Base-by-base conservation (phyloP, 2,888 invertebrate genomes). In the Drosophila prostipennis region DNA sequence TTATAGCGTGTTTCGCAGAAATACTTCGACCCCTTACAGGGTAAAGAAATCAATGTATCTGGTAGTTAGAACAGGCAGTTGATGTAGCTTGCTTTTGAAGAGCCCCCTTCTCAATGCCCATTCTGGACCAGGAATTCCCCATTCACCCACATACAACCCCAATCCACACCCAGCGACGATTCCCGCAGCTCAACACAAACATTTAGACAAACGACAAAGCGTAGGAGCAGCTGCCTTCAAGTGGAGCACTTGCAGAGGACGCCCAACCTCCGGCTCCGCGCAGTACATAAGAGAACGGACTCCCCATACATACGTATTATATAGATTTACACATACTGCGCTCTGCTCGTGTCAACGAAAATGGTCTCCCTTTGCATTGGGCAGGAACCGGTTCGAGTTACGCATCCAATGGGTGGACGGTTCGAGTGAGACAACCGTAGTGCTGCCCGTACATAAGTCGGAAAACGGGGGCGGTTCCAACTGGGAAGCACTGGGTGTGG, bases 11-110 rank as follows among this genome's bases (percentile, higher is more conserved):
- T 29, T 29, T 46, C 4, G 11, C 6, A 42, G 10, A 19, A 2
- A 14, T 11, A 16, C 42, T 36, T 53, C n/a, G 1, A 32, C 16
- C 42, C 37, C 43, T 23, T 40, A 52, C 52, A 64, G 79, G 64
- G 77, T 70, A 79, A 73, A 52, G 75, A 78, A 81, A 84, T 81
- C 81, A 80, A 81, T 81, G 81, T 68, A 71, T 69, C 75, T 81
- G 73, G 60, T 72, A 78, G 63, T 74, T 72, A 63, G 63, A 75
- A 70, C 71, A 45, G 71, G 80, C 77, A 75, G 60, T 71, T 84
- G 77, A 69, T 71, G 63, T 72, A 77, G 70, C 72, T 77, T 72
- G 71, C 69, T 57, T 65, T 43, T 52, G 54, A 53, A 48, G 55
- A 67, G 36, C 36, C 48, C 34, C 46, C 14, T 36, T 37, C 19